Percentiles rank a stretch among this genome's conserved stretches.
phyloP scores from a whole-genome alignment of 2,797 vertebrate genomes.

The Anguilla megastoma region DNA sequence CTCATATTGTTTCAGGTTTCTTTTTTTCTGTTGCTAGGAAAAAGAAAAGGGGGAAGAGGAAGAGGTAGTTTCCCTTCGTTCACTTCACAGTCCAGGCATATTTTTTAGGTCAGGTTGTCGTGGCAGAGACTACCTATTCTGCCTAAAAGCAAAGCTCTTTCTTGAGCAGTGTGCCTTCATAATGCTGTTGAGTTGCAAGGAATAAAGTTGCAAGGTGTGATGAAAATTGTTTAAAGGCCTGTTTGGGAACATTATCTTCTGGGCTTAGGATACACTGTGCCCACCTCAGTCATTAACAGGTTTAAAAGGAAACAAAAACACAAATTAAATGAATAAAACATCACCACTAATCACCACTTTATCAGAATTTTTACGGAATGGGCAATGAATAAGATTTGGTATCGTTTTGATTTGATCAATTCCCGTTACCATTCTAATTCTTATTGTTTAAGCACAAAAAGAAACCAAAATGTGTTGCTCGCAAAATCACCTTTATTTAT shows the following conservation, averaged over 20 bases:
- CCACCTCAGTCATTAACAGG: neutral
- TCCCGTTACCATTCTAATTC: no score
- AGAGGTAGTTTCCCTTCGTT: neutral
- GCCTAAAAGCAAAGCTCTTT: no score
- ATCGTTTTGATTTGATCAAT: no score
- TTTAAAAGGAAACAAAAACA: neutral
- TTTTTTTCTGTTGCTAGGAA: neutral
- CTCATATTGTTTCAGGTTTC: constrained; percentile 7
- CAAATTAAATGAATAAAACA: neutral
- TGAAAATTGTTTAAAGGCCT: neutral
- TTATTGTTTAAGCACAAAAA: no score
- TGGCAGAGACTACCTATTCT: neutral
- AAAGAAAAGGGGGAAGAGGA: no score
- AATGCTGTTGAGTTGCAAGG: neutral
- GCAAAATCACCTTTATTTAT: no score
- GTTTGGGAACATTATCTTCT: neutral
- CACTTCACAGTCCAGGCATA: neutral
- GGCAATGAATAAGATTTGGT: no score
- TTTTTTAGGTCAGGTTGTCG: neutral
- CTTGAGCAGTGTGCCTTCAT: neutral
- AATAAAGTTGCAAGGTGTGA: neutral
- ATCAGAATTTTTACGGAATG: neutral
- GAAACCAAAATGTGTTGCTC: no score
- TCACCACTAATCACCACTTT: neutral
- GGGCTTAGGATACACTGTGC: neutral